These are phyloP conservation scores for Lordiphosa collinella DNA, from an alignment of 1,140 invertebrate genomes.

Conservation along the genomic window DNA sequence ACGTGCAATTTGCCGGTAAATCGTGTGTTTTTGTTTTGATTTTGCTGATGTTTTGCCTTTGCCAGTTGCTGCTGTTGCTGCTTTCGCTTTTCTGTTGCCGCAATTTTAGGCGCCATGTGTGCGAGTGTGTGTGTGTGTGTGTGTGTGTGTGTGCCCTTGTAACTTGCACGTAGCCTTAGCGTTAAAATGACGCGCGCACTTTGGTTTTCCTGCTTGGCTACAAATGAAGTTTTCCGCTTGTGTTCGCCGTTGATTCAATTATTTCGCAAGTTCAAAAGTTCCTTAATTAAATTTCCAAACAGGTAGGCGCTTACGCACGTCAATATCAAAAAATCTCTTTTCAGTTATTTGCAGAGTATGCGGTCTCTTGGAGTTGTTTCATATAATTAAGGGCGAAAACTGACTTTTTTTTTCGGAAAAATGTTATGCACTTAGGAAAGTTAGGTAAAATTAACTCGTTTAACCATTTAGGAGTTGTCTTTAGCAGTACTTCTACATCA, in stretches of 20 bases:
- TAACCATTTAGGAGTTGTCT: too few species aligned
- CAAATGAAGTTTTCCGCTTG: conserved; percentile 59
- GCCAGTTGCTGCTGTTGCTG: conserved; percentile 34
- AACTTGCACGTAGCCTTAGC: conserved; percentile 41
- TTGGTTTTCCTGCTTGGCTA: conserved; percentile 1
- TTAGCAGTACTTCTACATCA: too few species aligned
- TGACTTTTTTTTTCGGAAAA: too few species aligned
- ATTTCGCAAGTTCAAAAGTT: conserved; percentile 37
- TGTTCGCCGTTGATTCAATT: conserved; percentile 54
- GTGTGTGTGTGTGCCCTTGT: conserved; percentile 48
- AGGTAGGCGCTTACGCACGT: too few species aligned
- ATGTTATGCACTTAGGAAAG: too few species aligned
- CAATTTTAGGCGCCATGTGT: conserved; percentile 32
- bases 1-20: conserved; percentile 70
- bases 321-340: too few species aligned
- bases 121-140: neutral
- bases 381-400: too few species aligned
- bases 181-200: conserved; percentile 20
- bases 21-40: conserved; percentile 73
- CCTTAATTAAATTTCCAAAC: neutral
- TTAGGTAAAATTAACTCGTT: too few species aligned
- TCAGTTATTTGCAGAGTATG: too few species aligned
- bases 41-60: conserved; percentile 31
- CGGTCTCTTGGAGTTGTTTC: too few species aligned
- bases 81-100: conserved; percentile 52